Evolutionary conservation across 1,140 invertebrate species (phyloP).

Genomic region (Diorhabda carinulata): DNA sequence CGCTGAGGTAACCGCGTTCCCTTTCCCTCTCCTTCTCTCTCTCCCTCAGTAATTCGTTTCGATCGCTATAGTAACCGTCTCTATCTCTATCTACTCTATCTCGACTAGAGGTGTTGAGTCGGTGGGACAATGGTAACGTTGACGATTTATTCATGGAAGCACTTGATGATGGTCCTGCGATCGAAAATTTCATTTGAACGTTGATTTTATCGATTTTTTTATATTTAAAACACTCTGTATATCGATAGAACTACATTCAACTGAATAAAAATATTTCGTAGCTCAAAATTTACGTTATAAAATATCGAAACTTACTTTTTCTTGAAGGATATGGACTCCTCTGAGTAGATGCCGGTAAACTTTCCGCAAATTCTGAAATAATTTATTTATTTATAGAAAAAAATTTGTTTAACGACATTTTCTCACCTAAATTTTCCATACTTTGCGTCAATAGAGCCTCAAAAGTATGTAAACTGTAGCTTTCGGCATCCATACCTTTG

Average conservation of each 20-base stretch:
- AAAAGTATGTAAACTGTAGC: conserved; percentile 89
- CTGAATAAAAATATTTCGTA: too few species aligned
- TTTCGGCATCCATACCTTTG: conserved; percentile 92
- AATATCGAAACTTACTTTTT: conserved; percentile 61
- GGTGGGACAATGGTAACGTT: conserved; percentile 69
- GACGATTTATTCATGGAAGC: conserved; percentile 68
- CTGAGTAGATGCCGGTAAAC: conserved; percentile 74
- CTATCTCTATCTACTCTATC: conserved; percentile 58
- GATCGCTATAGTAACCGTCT: conserved; percentile 82
- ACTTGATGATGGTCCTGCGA: conserved; percentile 47
- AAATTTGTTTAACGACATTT: background rate
- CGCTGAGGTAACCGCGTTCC: conserved; percentile 78
- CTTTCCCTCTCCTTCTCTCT: conserved; percentile 59
- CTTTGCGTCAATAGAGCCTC: conserved; percentile 88
- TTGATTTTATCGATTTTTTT: too few species aligned
- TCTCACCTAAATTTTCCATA: conserved; percentile 89
- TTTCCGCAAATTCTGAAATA: conserved; percentile 77
- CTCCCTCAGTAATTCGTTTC: conserved; percentile 73
- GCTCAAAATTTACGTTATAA: background rate
- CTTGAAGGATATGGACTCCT: conserved; percentile 76
- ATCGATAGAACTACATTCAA: too few species aligned
- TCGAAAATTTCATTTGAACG: too few species aligned
- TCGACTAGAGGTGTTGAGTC: conserved; percentile 53
- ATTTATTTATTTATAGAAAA: background rate
- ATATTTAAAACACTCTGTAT: too few species aligned